Base-by-base conservation (phyloP, 1,140 invertebrate species). In the Luehdorfia chinensis region DNA sequence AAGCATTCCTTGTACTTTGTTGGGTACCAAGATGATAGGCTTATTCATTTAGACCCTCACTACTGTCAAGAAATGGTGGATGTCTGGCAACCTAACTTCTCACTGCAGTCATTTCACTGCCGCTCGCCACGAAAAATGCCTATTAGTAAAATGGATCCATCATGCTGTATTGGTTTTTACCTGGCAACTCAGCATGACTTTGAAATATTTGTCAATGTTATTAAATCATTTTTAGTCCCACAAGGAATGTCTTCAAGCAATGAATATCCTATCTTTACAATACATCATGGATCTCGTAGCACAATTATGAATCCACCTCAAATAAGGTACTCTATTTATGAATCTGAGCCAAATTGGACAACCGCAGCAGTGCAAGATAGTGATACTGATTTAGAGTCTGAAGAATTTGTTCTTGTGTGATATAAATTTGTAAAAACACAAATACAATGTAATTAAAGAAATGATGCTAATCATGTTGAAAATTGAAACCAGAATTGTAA, bases 1-100 rank as follows among this genome's bases (percentile, higher is more conserved):
- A 94, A 95, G 70, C 96, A 97, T 88, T 96, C 96, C 5, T 84
- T 97, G 2, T 97, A 97, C 84, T 97, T 98, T 87, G 89, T 97
- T 39, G 96, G 96, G 12, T 97, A 93, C 72, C 95, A 97, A 90
- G 95, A 96, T 78, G 94, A 97, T 66, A 95, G 95, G 80, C 80
- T 97, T 31, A 96, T 98, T 63, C 94, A 96, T 78, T 79, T 98
- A 49, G 96, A 98, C 87, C 96, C 96, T 6, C 96, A 98, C 84
- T 95, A 96, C 62, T 96, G 95, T 69, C 96, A 97, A 83, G 94
- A 97, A 76, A 92, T 93, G 66, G 93, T 97, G 5, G 94, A 96
- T 83, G 92, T 94, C 0, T 92, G 91, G 84, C 90, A 92, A 61
- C 87, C 90, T 43, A 90, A 92, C 64, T 94, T 94, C 71, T 88